Evolutionary conservation across 2,888 invertebrate species (phyloP).

Genomic region (Caenorhabditis imperialis): DNA sequence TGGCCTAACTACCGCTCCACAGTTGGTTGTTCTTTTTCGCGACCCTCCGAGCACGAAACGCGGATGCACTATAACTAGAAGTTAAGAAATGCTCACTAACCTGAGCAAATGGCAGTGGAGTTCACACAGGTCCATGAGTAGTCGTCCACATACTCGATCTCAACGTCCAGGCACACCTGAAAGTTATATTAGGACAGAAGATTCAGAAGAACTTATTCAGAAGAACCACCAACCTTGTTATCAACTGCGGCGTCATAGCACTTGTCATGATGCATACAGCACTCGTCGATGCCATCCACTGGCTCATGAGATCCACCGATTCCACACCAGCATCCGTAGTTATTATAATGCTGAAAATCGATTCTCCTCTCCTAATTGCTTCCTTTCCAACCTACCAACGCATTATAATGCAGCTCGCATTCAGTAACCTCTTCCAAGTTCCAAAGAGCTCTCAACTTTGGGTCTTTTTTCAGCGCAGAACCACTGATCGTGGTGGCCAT

Average conservation of each 20-base stretch:
- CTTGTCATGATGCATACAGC: constrained; percentile 76
- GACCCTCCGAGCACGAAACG: no score
- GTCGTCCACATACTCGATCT: constrained; percentile 72
- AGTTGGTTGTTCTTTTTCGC: no score
- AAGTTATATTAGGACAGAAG: constrained; percentile 3
- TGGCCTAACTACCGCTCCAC: no score
- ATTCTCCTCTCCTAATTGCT: no score
- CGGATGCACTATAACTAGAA: no score
- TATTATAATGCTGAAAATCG: constrained; percentile 69
- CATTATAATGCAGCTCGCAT: constrained; percentile 72
- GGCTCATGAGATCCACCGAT: constrained; percentile 73
- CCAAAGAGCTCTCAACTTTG: constrained; percentile 66
- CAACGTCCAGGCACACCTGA: constrained; percentile 68
- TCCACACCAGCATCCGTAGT: constrained; percentile 77
- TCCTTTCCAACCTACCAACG: constrained; percentile 68
- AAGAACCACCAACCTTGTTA: constrained; percentile 20
- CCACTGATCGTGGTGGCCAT: not conserved
- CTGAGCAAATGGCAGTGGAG: constrained; percentile 59
- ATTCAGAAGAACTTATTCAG: not conserved
- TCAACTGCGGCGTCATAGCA: constrained; percentile 76
- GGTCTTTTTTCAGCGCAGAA: constrained; percentile 3
- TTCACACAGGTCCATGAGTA: constrained; percentile 67
- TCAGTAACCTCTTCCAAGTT: constrained; percentile 73
- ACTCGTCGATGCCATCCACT: constrained; percentile 75
- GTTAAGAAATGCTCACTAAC: no score